Evolutionary conservation across 2,113 vertebrate genomes (phyloP).

Genomic region (Pollimyrus isidori): DNA sequence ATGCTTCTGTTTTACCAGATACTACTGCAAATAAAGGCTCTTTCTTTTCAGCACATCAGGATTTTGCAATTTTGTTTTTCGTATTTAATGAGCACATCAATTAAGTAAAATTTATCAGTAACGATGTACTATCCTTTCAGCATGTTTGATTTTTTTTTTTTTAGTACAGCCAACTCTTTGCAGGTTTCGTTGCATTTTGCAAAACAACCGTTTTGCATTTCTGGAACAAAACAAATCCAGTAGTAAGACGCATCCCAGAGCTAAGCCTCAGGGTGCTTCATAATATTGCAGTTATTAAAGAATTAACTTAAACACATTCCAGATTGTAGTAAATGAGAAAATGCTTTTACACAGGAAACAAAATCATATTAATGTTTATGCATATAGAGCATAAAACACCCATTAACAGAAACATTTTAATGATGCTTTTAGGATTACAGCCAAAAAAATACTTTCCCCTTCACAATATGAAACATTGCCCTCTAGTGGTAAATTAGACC

Average conservation of each 20-base stretch:
- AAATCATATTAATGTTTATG: neutral
- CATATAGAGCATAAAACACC: neutral
- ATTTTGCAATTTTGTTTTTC: neutral
- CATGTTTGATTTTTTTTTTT: neutral
- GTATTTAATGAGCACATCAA: neutral
- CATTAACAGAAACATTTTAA: neutral
- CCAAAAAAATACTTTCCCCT: neutral
- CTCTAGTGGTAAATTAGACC: conserved; percentile 12
- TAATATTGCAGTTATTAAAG: neutral
- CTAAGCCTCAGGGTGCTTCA: neutral
- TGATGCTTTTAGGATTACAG: neutral
- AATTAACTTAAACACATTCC: neutral
- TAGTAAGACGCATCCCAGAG: neutral
- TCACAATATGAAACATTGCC: conserved; percentile 3
- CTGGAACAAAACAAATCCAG: neutral
- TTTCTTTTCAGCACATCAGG: neutral
- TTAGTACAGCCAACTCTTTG: neutral
- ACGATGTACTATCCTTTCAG: neutral
- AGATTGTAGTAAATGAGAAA: neutral
- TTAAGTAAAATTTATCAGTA: neutral
- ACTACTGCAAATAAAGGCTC: neutral
- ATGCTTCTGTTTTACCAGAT: neutral
- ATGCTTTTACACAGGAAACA: neutral
- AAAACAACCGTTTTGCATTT: neutral
- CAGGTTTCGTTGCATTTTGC: neutral